Conservation (phyloP, 2,113 vertebrate genomes). For the Sporophila hypoxantha region DNA sequence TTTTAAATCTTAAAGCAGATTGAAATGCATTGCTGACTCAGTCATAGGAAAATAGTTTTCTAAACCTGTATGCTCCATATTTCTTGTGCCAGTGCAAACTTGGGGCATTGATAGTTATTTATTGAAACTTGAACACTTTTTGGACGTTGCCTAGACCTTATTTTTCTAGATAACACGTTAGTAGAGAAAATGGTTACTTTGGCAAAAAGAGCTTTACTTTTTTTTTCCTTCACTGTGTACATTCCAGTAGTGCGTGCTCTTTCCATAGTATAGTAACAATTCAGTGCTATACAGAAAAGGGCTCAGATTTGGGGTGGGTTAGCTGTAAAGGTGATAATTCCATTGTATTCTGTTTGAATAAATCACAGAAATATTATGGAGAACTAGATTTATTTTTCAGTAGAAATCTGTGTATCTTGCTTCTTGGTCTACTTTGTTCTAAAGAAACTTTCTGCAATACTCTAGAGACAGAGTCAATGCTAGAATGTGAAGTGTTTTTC, state of each 20-base stretch:
- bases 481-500: not conserved
- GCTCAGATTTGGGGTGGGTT: constrained; percentile 36
- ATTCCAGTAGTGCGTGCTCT: constrained; percentile 56
- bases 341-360: constrained; percentile 48
- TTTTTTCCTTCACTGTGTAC: constrained; percentile 52
- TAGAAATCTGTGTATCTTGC: constrained; percentile 31
- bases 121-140: constrained; percentile 66
- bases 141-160: constrained; percentile 52
- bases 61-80: constrained; percentile 26
- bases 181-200: constrained; percentile 15
- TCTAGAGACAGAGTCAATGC: not conserved
- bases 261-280: not conserved
- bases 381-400: constrained; percentile 47
- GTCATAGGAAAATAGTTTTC: constrained; percentile 28
- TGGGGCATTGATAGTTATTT: constrained; percentile 65
- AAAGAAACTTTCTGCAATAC: constrained; percentile 32
- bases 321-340: constrained; percentile 10
- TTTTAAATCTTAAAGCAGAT: constrained; percentile 7
- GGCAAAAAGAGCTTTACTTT: constrained; percentile 36
- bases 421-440: constrained; percentile 33
- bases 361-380: constrained; percentile 37
- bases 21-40: constrained; percentile 16
- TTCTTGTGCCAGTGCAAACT: constrained; percentile 46
- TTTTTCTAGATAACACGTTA: constrained; percentile 57
- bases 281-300: constrained; percentile 56